Percentiles rank a stretch among this genome's conserved stretches.
These are phyloP conservation scores for Hylaea fasciaria DNA, from an alignment of 2,888 invertebrate species.

Conservation along the genomic window DNA sequence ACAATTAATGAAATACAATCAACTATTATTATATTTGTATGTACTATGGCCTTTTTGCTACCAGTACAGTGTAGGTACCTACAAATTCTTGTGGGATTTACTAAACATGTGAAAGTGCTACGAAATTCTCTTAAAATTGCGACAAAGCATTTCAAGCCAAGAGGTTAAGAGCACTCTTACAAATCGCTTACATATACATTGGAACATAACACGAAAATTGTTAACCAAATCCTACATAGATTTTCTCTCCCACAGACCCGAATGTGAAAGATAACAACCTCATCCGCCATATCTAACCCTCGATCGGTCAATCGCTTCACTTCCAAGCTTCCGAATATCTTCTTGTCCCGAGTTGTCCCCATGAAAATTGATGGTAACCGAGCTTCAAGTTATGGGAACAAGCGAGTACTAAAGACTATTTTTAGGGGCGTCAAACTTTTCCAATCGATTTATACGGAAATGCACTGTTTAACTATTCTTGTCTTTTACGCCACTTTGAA, in stretches of 20 bases:
- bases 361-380: slow-evolving; percentile 27
- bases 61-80: too few species aligned
- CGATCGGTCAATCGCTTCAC: slow-evolving; percentile 30
- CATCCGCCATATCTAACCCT: slow-evolving; percentile 25
- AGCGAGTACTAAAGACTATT: slow-evolving; percentile 25
- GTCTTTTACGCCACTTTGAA: slow-evolving; percentile 17
- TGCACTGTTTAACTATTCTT: slow-evolving; percentile 16
- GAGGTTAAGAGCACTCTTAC: too few species aligned
- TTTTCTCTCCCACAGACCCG: slow-evolving; percentile 11
- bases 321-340: slow-evolving; percentile 18
- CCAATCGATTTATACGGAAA: slow-evolving; percentile 20
- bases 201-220: not conserved
- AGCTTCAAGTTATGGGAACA: slow-evolving; percentile 21
- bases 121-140: too few species aligned
- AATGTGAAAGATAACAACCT: slow-evolving; percentile 30
- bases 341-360: slow-evolving; percentile 25
- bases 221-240: slow-evolving; percentile 2
- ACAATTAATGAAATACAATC: too few species aligned
- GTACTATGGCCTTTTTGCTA: too few species aligned
- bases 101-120: too few species aligned
- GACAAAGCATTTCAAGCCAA: too few species aligned
- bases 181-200: too few species aligned
- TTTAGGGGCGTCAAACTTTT: slow-evolving; percentile 23
- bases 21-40: too few species aligned
- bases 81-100: too few species aligned